Evolutionary conservation across 2,888 invertebrate species (phyloP), one percentile per base, ranked within the genome.

Genomic region (Agonopterix heracliana): DNA sequence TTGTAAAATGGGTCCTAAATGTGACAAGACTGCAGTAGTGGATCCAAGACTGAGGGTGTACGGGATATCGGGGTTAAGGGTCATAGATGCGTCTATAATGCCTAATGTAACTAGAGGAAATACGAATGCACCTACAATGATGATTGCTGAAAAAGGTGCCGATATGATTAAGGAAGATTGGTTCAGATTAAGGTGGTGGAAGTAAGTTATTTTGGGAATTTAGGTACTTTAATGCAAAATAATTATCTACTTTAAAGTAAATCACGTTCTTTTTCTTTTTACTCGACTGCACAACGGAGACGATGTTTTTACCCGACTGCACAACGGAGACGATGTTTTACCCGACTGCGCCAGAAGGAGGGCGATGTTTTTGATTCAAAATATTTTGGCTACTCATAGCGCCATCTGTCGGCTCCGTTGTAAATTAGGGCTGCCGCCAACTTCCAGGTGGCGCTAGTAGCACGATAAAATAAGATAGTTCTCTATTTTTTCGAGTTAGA

Each of bases 51-150:
- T 95, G 3, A 87, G 84, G 45, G 92, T 95, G 0, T 90, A 92
- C 49, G 95, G 94, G 1, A 49, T 81, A 0, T 47, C 59, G 5
- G 77, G 89, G 2, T 66, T 93, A 0, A 85, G 95, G 47, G 94
- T 95, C 0, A 91, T 92, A 1, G 95, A 95, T 68, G 92, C 94
- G 0, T 94, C 94, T 4, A 92, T 96, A 40, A 96, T 96, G 95
- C 96, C 96, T 0, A 81, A 78, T 0, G 91, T 95, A 34, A 85
- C 93, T 0, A 93, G 94, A 54, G 95, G 93, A 0, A 96, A 96
- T 68, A 95, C 95, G 0, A 95, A 95, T 63, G 96, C 94, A 0
- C 93, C 95, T 0, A 89, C 91, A 0, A 92, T 95, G 9, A 95
- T 95, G 95, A 94, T 95, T 45, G 96, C 92, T 0, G 95, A 95